A percentile compares a stretch with the other conserved stretches of the same genome.
phyloP scores from a whole-genome alignment of 1,140 invertebrate species.

The Magallana angulata region DNA sequence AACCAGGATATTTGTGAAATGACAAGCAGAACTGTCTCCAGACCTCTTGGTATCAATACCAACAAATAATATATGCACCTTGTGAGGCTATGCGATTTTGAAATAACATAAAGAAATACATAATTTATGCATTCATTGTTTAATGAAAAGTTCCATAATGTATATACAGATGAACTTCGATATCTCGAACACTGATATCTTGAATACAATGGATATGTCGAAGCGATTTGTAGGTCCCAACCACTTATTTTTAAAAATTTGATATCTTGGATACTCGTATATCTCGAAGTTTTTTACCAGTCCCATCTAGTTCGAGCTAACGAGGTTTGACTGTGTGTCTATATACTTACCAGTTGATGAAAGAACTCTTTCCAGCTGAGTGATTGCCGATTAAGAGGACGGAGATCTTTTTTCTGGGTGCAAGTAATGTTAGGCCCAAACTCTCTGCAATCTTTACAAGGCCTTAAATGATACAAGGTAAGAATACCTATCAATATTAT shows the following conservation, averaged over 20 bases:
- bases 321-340: not conserved
- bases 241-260: too few relatives aligned
- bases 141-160: not conserved
- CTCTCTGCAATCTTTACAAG: slow-evolving; percentile 81
- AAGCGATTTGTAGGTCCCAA: too few relatives aligned
- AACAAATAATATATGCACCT: not conserved
- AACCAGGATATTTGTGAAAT: not conserved
- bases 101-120: not conserved
- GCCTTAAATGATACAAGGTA: slow-evolving; percentile 77
- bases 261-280: too few relatives aligned
- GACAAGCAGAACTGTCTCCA: not conserved
- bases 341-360: slow-evolving; percentile 84
- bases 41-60: not conserved
- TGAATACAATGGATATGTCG: too few relatives aligned
- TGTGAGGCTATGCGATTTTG: not conserved
- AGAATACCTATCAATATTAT: too few relatives aligned
- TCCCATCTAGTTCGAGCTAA: too few relatives aligned
- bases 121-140: slow-evolving; percentile 31
- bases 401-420: slow-evolving; percentile 84
- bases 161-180: too few relatives aligned
- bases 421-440: slow-evolving; percentile 80
- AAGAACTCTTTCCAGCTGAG: slow-evolving; percentile 85
- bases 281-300: too few relatives aligned
- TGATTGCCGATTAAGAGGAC: slow-evolving; percentile 84
- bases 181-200: too few relatives aligned